These are phyloP conservation scores for Ichneumoninae sp. DNA, from an alignment of 2,888 invertebrate species.

Conservation along the genomic window DNA sequence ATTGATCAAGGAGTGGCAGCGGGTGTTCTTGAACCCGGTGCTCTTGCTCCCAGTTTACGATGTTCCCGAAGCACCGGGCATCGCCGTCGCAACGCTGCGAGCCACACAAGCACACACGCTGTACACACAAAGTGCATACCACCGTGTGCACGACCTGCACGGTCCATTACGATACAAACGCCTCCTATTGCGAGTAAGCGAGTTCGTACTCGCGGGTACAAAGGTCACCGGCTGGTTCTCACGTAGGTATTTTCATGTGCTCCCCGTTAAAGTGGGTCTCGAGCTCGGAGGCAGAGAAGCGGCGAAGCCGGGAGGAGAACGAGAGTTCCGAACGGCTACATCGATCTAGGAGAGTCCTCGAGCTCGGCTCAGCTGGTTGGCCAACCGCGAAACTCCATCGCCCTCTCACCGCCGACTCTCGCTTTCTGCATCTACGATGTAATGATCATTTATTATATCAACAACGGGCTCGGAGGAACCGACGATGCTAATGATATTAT, in stretches of 20 bases:
- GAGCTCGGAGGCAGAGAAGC: not conserved
- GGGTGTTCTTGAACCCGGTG: constrained; percentile 81
- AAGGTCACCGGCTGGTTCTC: constrained; percentile 28
- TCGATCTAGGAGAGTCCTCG: not conserved
- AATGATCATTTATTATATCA: constrained; percentile 35
- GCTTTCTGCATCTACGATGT: constrained; percentile 13
- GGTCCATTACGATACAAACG: constrained; percentile 20
- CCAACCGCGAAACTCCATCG: constrained; percentile 17
- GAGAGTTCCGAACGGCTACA: not conserved
- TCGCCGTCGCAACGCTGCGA: constrained; percentile 34
- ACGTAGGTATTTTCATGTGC: constrained; percentile 19
- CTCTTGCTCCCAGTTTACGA: constrained; percentile 79
- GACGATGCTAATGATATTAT: constrained; percentile 40
- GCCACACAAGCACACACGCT: constrained; percentile 44
- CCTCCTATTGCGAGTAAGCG: not conserved
- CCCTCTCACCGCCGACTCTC: not conserved
- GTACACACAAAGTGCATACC: constrained; percentile 33
- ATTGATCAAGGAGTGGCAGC: constrained; percentile 82
- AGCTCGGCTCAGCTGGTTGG: constrained; percentile 7
- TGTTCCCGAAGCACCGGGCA: constrained; percentile 71
- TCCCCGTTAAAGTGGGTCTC: not conserved
- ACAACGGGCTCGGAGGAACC: constrained; percentile 9
- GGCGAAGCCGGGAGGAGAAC: not conserved
- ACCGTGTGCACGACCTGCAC: constrained; percentile 36
- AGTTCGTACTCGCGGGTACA: constrained; percentile 2